Conservation (phyloP, 2,113 vertebrate species). For the Cyprinodon tularosa region DNA sequence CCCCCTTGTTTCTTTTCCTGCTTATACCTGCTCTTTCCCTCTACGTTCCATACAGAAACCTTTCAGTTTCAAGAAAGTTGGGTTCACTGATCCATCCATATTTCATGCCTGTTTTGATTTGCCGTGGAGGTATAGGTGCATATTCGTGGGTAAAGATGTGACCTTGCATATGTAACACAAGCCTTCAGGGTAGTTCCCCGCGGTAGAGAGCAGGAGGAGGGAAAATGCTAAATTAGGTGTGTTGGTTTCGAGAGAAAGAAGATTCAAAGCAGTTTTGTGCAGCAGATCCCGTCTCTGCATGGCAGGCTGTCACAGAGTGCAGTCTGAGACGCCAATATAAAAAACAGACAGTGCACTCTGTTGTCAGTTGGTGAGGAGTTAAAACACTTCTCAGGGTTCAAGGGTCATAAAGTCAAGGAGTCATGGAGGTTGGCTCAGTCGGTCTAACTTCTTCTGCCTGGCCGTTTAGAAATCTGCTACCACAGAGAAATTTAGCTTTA, state of each 20-base stretch:
- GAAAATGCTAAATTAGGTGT: slow-evolving; percentile 33
- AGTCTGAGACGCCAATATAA: not conserved
- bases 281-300: slow-evolving; percentile 31
- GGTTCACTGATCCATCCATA: slow-evolving; percentile 21
- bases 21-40: slow-evolving; percentile 15
- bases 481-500: not conserved
- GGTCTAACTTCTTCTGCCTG: slow-evolving; percentile 37
- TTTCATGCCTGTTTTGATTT: slow-evolving; percentile 18
- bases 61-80: too few species aligned
- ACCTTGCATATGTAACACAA: slow-evolving; percentile 14
- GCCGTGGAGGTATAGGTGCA: slow-evolving; percentile 21
- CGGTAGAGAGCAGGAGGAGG: not conserved
- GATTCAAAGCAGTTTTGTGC: slow-evolving; percentile 25
- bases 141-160: slow-evolving; percentile 22
- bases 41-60: too few species aligned
- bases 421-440: slow-evolving; percentile 41
- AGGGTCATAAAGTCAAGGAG: slow-evolving; percentile 25
- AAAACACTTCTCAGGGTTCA: slow-evolving; percentile 36
- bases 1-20: slow-evolving; percentile 23
- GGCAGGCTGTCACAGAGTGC: slow-evolving; percentile 1
- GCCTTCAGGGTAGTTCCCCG: slow-evolving; percentile 13
- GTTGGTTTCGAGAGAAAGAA: slow-evolving; percentile 15
- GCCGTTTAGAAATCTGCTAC: slow-evolving; percentile 15
- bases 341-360: slow-evolving; percentile 25
- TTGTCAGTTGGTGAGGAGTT: slow-evolving; percentile 53